A percentile compares a stretch with the other conserved stretches of the same genome.
These are phyloP conservation scores for Danio albolineatus DNA, from an alignment of 2,797 vertebrate species.

Conservation along the genomic window DNA sequence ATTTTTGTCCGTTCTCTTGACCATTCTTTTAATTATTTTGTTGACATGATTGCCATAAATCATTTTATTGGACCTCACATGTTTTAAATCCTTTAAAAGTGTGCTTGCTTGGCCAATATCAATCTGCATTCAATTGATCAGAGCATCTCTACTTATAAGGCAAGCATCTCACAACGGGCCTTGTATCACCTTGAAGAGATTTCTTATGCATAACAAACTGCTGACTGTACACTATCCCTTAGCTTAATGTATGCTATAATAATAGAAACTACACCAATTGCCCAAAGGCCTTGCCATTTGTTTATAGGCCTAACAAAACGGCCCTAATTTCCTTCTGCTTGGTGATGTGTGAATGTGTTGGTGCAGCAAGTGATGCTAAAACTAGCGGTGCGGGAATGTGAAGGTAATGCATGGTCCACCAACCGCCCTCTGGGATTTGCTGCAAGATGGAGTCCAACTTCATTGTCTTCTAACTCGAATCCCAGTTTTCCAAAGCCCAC, in stretches of 20 bases:
- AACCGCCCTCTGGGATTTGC: slow-evolving; percentile 40
- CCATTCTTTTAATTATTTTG: too few relatives aligned
- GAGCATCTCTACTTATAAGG: background rate
- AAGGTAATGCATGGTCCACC: slow-evolving; percentile 46
- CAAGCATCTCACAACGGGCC: background rate
- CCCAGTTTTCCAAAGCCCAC: slow-evolving; percentile 52
- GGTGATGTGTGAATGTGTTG: slow-evolving; percentile 10
- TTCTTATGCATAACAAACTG: background rate
- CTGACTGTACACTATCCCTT: background rate
- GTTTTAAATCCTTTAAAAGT: too few relatives aligned
- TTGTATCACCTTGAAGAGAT: background rate
- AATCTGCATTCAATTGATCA: background rate
- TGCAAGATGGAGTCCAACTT: slow-evolving; percentile 32
- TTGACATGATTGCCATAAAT: too few relatives aligned
- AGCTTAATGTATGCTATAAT: background rate
- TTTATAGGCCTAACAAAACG: slow-evolving; percentile 8
- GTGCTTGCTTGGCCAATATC: too few relatives aligned
- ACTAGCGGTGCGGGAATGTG: slow-evolving; percentile 33
- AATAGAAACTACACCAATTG: slow-evolving; percentile 12
- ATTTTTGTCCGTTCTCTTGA: too few relatives aligned
- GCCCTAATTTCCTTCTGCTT: background rate
- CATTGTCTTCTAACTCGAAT: slow-evolving; percentile 41
- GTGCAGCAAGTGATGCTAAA: slow-evolving; percentile 23
- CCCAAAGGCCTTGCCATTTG: background rate
- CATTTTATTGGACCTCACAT: too few relatives aligned